Evolutionary conservation across 2,888 invertebrate genomes (phyloP).

Genomic region (Nemoura dubitans): DNA sequence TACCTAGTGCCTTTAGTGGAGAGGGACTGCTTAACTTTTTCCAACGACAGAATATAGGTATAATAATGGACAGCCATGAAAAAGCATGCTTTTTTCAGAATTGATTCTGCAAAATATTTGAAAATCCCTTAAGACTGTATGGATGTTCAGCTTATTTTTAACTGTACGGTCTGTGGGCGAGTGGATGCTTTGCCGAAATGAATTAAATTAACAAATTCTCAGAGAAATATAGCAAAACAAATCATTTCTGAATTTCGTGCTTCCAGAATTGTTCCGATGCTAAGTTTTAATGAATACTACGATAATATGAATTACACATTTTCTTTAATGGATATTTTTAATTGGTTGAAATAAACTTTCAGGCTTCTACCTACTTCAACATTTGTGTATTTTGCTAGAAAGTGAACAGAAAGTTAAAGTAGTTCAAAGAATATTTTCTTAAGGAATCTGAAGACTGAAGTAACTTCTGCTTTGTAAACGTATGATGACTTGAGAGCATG

Average conservation of each 20-base stretch:
- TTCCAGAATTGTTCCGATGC: not conserved
- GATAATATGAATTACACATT: slow-evolving; percentile 44
- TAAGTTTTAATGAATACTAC: slow-evolving; percentile 44
- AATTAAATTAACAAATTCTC: not conserved
- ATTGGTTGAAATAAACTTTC: slow-evolving; percentile 39
- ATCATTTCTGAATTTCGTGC: not conserved
- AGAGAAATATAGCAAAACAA: not conserved
- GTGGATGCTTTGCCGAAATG: too few relatives aligned
- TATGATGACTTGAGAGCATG: too few relatives aligned
- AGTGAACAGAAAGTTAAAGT: not conserved
- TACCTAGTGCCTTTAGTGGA: too few relatives aligned
- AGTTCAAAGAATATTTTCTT: not conserved
- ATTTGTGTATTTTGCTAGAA: not conserved
- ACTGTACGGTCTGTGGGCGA: too few relatives aligned
- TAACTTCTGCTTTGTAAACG: too few relatives aligned
- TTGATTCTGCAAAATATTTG: too few relatives aligned
- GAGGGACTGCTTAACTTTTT: too few relatives aligned
- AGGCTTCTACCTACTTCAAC: not conserved
- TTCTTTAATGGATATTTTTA: slow-evolving; percentile 47
- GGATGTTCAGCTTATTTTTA: too few relatives aligned
- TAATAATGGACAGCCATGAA: too few relatives aligned
- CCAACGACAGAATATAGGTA: too few relatives aligned
- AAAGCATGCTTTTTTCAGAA: too few relatives aligned
- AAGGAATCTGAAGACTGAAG: not conserved
- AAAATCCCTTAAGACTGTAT: too few relatives aligned